phyloP scores from a whole-genome alignment of 2,888 invertebrate genomes.

The Apotomis betuletana region DNA sequence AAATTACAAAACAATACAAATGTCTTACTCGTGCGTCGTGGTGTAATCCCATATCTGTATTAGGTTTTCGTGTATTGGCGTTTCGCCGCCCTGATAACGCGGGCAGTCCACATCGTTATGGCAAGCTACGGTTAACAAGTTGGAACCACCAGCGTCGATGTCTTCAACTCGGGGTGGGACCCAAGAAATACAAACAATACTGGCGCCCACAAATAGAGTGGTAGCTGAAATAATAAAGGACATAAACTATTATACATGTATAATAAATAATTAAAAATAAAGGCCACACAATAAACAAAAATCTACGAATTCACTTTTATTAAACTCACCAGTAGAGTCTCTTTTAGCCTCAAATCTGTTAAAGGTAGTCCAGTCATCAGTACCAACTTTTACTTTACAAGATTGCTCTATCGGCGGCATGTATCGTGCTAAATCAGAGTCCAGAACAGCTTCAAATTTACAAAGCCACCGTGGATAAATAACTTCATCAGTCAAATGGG shows the following conservation, averaged over 20 bases:
- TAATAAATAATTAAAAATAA: too few species aligned
- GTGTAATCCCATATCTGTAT: constrained; percentile 89
- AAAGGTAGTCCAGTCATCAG: constrained; percentile 50
- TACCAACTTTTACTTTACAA: constrained; percentile 69
- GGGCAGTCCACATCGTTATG: constrained; percentile 79
- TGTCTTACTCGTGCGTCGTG: constrained; percentile 63
- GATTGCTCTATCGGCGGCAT: constrained; percentile 82
- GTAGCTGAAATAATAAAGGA: constrained; percentile 44
- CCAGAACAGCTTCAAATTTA: constrained; percentile 62
- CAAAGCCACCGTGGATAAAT: constrained; percentile 72
- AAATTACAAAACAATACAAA: neutral
- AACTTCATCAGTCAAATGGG: constrained; percentile 56
- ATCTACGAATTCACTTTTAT: neutral
- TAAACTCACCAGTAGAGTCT: constrained; percentile 44
- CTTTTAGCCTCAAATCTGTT: constrained; percentile 53
- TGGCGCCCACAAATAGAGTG: constrained; percentile 81
- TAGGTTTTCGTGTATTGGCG: constrained; percentile 74
- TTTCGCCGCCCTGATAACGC: constrained; percentile 65
- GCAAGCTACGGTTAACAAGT: constrained; percentile 83
- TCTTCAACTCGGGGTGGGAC: constrained; percentile 17
- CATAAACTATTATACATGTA: too few species aligned
- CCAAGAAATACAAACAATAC: constrained; percentile 47
- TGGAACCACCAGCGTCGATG: neutral
- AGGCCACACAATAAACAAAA: too few species aligned
- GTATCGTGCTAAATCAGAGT: constrained; percentile 69